Conservation (phyloP, 2,797 vertebrate species). For the Anguilla marmorata region DNA sequence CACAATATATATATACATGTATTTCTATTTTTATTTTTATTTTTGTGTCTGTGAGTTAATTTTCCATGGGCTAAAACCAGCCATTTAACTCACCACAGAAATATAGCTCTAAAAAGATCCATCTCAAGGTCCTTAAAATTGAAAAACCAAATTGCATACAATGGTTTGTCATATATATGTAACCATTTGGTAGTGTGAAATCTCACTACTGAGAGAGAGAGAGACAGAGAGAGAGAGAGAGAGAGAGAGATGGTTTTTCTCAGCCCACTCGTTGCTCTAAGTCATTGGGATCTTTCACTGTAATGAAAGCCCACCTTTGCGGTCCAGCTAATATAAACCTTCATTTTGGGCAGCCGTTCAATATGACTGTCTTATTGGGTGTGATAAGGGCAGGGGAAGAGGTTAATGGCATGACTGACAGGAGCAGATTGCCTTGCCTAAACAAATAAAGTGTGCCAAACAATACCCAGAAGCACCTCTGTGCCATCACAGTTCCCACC, state of each 20-base stretch:
- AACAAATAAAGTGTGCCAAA: constrained; percentile 33
- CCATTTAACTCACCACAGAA: too few relatives aligned
- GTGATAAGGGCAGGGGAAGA: neutral
- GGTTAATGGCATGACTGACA: constrained; percentile 30
- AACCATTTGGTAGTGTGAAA: neutral
- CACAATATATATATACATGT: too few relatives aligned
- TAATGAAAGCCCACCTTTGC: neutral
- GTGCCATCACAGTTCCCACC: neutral
- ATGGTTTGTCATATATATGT: neutral
- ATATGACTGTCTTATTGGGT: neutral
- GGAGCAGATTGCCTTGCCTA: constrained; percentile 31
- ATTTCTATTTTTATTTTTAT: too few relatives aligned
- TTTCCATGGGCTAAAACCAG: too few relatives aligned
- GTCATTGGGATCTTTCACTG: neutral
- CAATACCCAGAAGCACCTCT: neutral
- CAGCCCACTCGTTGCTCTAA: neutral
- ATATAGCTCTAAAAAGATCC: neutral
- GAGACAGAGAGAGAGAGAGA: neutral
- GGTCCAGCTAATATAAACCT: constrained; percentile 17
- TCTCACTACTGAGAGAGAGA: neutral
- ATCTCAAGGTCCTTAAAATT: neutral
- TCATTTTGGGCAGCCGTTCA: neutral
- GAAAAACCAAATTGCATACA: neutral
- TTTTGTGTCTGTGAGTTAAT: too few relatives aligned
- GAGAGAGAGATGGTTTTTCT: neutral